Conservation (phyloP, 1,140 invertebrate species). For the Drosophila burlai region DNA sequence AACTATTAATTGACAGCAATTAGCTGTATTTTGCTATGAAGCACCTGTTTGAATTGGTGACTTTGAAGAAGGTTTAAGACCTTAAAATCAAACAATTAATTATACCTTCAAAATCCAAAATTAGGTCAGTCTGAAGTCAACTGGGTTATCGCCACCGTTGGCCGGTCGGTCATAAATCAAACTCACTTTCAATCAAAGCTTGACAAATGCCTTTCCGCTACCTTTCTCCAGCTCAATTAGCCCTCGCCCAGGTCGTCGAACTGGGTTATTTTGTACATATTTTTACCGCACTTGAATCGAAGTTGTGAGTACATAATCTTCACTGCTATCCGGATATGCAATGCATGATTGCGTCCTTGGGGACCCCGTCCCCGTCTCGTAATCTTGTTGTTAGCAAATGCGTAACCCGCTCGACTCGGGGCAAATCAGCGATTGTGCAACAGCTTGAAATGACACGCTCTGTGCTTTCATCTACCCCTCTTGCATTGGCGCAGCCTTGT, state of each 20-base stretch:
- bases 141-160: constrained; percentile 26
- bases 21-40: background rate
- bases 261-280: constrained; percentile 22
- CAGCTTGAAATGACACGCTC: constrained; percentile 79
- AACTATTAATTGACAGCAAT: background rate
- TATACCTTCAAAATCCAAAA: background rate
- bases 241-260: constrained; percentile 60
- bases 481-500: background rate
- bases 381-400: constrained; percentile 48
- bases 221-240: constrained; percentile 77
- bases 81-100: background rate
- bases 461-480: constrained; percentile 38
- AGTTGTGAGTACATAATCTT: background rate
- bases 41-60: background rate
- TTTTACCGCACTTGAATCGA: constrained; percentile 23
- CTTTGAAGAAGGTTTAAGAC: background rate
- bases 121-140: background rate
- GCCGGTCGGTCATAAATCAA: constrained; percentile 49
- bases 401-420: constrained; percentile 72
- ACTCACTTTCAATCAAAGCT: constrained; percentile 74
- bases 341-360: constrained; percentile 66
- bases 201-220: constrained; percentile 78
- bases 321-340: constrained; percentile 14
- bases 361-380: constrained; percentile 14
- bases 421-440: constrained; percentile 77